A percentile compares a stretch with the other conserved stretches of the same genome.
phyloP scores from a whole-genome alignment of 2,113 vertebrate species.

The Penelope pileata region DNA sequence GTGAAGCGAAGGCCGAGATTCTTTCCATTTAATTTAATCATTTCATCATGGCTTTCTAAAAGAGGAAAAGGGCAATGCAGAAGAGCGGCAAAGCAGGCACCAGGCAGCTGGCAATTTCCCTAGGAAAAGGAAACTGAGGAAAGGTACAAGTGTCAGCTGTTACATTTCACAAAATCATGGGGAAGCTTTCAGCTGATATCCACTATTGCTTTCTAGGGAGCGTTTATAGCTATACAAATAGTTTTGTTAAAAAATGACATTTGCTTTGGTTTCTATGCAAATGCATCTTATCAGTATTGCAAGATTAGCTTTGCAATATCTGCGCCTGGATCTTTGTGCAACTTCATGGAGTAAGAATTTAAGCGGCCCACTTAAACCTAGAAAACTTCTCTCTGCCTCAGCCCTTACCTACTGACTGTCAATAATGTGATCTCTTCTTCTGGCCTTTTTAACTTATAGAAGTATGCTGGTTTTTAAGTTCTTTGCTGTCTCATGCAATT shows the following conservation, averaged over 20 bases:
- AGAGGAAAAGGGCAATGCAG: background rate
- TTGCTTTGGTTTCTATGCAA: background rate
- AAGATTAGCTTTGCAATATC: background rate
- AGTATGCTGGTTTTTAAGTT: background rate
- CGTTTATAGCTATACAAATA: background rate
- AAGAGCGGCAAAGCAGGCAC: background rate
- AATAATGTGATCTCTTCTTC: background rate
- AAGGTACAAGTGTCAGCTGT: background rate
- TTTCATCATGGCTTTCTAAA: background rate
- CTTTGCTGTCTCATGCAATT: background rate
- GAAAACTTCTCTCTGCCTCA: background rate
- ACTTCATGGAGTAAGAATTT: background rate
- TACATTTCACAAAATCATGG: background rate
- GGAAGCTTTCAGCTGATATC: background rate
- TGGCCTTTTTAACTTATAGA: background rate
- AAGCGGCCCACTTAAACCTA: background rate
- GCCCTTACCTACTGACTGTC: background rate
- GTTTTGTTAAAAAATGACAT: background rate
- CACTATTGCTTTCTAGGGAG: background rate
- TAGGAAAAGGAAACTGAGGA: background rate
- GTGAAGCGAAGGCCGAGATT: background rate
- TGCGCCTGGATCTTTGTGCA: background rate
- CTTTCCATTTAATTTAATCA: background rate
- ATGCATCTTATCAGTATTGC: background rate
- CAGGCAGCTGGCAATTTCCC: background rate